These are phyloP conservation scores for Ormyrus pomaceus DNA, from an alignment of 2,888 invertebrate species.

Conservation along the genomic window DNA sequence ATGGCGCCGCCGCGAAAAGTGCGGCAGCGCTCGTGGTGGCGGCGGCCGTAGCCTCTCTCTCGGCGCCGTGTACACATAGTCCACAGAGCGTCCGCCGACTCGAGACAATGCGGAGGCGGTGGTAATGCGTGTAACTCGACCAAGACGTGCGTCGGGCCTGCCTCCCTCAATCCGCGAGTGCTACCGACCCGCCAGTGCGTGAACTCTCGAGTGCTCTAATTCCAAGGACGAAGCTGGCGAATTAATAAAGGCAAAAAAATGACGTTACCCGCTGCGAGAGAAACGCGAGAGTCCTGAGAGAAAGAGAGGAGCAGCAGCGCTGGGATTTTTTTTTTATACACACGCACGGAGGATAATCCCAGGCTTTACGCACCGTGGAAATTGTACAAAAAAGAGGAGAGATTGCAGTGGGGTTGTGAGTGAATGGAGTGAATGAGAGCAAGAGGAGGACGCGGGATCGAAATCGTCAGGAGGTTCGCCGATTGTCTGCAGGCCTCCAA, in stretches of 20 bases:
- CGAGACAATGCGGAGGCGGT: constrained; percentile 50
- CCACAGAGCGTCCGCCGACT: constrained; percentile 46
- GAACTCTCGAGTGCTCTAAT: neutral
- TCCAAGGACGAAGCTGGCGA: neutral
- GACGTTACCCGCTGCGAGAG: constrained; percentile 40
- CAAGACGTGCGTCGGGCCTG: constrained; percentile 32
- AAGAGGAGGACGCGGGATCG: neutral
- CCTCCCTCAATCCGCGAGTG: neutral
- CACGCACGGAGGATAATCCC: too few relatives aligned
- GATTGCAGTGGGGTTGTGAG: neutral
- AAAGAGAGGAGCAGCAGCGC: neutral
- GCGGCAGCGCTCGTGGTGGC: neutral
- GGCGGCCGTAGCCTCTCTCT: constrained; percentile 9
- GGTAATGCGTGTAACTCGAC: constrained; percentile 11
- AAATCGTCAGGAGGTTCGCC: constrained; percentile 27
- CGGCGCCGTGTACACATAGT: neutral
- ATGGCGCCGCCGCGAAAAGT: constrained; percentile 41
- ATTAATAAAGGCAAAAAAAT: constrained; percentile 15
- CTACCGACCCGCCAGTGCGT: neutral
- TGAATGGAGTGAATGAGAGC: constrained; percentile 35
- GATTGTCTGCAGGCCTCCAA: constrained; percentile 9
- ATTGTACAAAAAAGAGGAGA: too few relatives aligned
- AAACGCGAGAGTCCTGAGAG: constrained; percentile 47
- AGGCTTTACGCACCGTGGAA: too few relatives aligned
- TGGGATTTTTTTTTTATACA: too few relatives aligned